These are phyloP conservation scores for Climacteris rufus DNA, from an alignment of 2,113 vertebrate genomes.

Conservation along the genomic window DNA sequence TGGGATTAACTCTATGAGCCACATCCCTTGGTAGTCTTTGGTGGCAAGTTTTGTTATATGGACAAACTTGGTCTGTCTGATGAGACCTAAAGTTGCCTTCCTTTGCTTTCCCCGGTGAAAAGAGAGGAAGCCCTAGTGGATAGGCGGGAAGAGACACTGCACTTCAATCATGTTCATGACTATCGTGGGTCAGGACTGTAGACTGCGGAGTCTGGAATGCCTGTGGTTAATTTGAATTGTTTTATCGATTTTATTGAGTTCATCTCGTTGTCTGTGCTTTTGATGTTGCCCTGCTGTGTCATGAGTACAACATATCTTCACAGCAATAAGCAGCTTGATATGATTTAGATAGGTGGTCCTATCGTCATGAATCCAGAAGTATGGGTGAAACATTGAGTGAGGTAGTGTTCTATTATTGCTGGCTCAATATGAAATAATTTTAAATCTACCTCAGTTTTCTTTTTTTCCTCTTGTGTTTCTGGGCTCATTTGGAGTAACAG, in stretches of 20 bases:
- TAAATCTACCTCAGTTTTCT: background rate
- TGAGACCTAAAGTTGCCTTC: background rate
- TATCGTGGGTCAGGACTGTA: background rate
- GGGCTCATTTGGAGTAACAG: background rate
- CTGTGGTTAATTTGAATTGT: background rate
- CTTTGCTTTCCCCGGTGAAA: background rate
- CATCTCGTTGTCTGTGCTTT: background rate
- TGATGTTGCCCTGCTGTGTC: background rate
- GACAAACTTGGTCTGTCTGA: background rate
- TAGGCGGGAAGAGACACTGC: background rate
- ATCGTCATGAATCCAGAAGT: background rate
- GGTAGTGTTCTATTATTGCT: background rate
- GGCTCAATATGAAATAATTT: background rate
- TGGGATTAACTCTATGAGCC: background rate
- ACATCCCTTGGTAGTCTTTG: background rate
- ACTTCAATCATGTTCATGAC: background rate
- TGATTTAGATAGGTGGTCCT: background rate
- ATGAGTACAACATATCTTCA: background rate
- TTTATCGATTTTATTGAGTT: background rate
- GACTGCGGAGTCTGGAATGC: background rate
- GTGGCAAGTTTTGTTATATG: background rate
- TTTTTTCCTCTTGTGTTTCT: background rate
- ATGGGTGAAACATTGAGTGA: background rate
- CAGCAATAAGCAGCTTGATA: background rate
- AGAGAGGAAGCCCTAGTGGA: background rate